phyloP scores from a whole-genome alignment of 1,140 invertebrate species.

The Atta cephalotes region DNA sequence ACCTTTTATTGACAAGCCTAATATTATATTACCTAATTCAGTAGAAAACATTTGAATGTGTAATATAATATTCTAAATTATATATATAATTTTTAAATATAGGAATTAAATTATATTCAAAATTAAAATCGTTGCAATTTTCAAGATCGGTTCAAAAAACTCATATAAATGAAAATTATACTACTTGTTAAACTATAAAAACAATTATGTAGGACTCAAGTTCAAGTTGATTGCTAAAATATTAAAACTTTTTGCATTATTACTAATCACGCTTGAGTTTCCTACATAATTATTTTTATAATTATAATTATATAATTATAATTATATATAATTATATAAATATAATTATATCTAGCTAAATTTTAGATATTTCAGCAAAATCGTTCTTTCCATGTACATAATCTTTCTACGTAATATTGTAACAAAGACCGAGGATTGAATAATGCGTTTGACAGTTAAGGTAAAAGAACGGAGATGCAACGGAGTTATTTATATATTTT shows the following conservation, averaged over 20 bases:
- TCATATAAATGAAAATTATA: background rate
- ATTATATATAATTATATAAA: too few relatives aligned
- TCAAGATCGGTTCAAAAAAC: background rate
- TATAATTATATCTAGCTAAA: too few relatives aligned
- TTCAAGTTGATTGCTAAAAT: too few relatives aligned
- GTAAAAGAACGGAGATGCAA: background rate
- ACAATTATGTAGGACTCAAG: too few relatives aligned
- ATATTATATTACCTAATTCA: background rate
- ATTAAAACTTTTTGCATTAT: too few relatives aligned
- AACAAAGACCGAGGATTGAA: background rate
- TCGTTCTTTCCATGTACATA: background rate
- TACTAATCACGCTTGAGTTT: too few relatives aligned
- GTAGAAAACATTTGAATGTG: background rate
- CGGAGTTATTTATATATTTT: background rate
- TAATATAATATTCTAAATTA: slow-evolving; percentile 6
- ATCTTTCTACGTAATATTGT: background rate
- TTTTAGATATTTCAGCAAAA: too few relatives aligned
- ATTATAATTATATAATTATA: too few relatives aligned
- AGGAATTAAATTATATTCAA: background rate
- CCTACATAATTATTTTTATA: too few relatives aligned
- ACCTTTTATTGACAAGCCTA: background rate
- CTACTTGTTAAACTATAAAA: too few relatives aligned
- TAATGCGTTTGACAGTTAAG: background rate
- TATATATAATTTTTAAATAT: background rate
- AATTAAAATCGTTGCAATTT: background rate